Base-by-base conservation (phyloP, 2,113 vertebrate genomes). In the Erpornis zantholeuca region DNA sequence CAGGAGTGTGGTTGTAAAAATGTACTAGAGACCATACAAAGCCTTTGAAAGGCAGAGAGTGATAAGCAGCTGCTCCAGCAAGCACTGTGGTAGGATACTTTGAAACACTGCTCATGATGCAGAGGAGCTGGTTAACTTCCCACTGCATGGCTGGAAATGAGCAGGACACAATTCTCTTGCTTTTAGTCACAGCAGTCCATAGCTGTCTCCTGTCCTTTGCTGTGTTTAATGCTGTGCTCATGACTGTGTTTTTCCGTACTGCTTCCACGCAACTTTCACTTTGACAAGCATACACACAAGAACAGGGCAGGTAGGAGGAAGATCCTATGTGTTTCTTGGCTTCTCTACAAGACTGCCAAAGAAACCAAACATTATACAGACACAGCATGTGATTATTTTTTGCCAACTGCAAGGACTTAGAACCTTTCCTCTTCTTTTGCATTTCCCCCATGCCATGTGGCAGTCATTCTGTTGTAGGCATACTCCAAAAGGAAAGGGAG, bases 61-160 rank as follows among this genome's bases (percentile, higher is more conserved):
- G 4, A 80, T 64, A 33, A 84, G 44, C n/a, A 20, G 33, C 64
- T 66, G 70, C 44, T 24, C 53, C 59, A 21, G 53, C 0, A 1
- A 70, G 65, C 36, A 13, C 33, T 10, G 25, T 1, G 1, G 40
- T 10, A 10, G 36, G 36, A 5, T 7, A 33, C 31, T 53, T 61
- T 10, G 82, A 20, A 66, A 57, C 0, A 2, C 52, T 25, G 36
- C 77, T 86, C 1, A 0, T 8, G 50, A 7, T 12, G 12, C 0
- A 1, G n/a, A 49, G 47, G 29, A 33, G 49, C 38, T 35, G 9
- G 4, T 72, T 22, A 36, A 29, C 38, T 59, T 64, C 49, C n/a
- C 3, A 7, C 50, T 23, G 64, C 53, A 29, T 1, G 2, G 16
- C 75, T 72, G 80, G n/a, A 31, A 28, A 35, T 16, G 38, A 49